Evolutionary conservation across 2,888 invertebrate species (phyloP), one percentile per base, ranked within the genome.

Genomic region (Agrypnus murinus): DNA sequence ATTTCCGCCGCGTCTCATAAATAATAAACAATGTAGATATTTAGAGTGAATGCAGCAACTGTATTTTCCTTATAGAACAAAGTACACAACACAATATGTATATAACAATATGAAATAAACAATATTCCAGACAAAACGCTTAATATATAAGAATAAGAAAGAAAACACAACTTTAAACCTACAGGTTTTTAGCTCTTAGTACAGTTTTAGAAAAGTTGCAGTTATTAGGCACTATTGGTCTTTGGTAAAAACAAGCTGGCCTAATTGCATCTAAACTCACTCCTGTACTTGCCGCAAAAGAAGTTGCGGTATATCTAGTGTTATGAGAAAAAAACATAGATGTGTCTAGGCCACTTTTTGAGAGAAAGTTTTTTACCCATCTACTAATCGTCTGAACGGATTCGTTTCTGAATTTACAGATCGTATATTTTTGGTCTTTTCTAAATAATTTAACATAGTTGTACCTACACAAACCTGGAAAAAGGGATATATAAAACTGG

Each of bases 281-380:
- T 15, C 75, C 76, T 10, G 9, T 65, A 32, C 68, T 67, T 14
- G 63, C 58, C 10, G 77, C 80, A 5, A 78, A 74, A n/a, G 78
- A 77, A 5, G 77, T 78, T 6, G 71, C 65, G 0, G 75, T 75
- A 57, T 80, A 79, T 34, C 77, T 64, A 9, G 71, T 74, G 31
- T 65, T 57, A 34, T 78, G 76, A 8, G 76, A 71, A 45, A 62
- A 65, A 63, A 73, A 77, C 1, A 62, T 32, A 1, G 15, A 12
- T 4, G 74, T 77, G 59, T 77, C 70, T 31, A 79, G 64, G 12
- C 75, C 75, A 60, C 74, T 71, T 71, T 77, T 32, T 14, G 7
- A 15, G 12, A 78, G 45, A 1, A 65, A 73, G 14, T 60, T 34
- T 63, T 78, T 78, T 12, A 77, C 70, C 79, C 76, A 79, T 1